phyloP scores from a whole-genome alignment of 2,113 vertebrate species.

The Amazona vittata region DNA sequence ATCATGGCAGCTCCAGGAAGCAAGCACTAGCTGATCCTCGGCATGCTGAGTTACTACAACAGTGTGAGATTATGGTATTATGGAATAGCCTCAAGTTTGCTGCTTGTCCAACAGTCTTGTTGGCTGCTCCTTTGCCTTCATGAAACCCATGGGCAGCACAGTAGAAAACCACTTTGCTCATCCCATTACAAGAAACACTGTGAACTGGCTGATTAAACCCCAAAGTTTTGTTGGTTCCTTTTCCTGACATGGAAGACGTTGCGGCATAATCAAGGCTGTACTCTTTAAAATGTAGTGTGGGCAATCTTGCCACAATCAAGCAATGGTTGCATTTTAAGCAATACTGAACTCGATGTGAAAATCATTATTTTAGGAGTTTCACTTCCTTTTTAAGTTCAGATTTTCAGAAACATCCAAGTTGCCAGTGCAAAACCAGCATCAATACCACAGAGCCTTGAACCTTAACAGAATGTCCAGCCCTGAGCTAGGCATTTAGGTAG shows the following conservation, averaged over 20 bases:
- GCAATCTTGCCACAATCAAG: background rate
- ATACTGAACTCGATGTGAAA: background rate
- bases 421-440: background rate
- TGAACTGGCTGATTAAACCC: background rate
- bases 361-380: background rate
- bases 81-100: background rate
- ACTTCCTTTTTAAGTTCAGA: background rate
- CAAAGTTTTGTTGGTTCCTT: background rate
- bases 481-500: background rate
- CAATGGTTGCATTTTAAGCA: background rate
- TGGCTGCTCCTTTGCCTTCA: background rate
- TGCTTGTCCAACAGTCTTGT: background rate
- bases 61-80: constrained; percentile 6
- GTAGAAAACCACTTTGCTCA: background rate
- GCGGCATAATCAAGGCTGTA: background rate
- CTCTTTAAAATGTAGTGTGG: background rate
- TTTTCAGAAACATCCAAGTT: background rate
- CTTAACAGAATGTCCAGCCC: background rate
- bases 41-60: background rate
- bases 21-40: background rate
- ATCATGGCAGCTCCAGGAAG: background rate
- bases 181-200: background rate
- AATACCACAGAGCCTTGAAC: background rate
- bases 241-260: background rate
- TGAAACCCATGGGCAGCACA: background rate